Conservation (phyloP, 2,113 vertebrate species). For the Ammospiza caudacuta region DNA sequence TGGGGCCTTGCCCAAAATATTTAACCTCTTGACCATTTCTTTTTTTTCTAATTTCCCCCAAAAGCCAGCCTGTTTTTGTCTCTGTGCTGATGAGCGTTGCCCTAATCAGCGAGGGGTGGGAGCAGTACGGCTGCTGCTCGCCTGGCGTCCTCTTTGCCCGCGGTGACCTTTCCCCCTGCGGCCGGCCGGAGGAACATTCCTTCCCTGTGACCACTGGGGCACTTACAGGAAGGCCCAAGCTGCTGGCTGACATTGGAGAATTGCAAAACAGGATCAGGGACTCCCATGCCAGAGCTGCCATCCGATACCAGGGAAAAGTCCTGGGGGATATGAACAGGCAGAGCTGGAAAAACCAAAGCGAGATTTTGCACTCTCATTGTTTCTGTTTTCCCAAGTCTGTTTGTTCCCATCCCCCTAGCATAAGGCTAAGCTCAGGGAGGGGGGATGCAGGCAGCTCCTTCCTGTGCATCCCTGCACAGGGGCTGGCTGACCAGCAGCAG, state of each 20-base stretch:
- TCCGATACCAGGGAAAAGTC: background rate
- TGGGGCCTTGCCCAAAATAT: background rate
- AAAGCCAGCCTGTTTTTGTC: background rate
- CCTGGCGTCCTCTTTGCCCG: background rate
- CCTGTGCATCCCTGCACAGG: background rate
- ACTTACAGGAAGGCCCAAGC: background rate
- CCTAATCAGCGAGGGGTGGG: background rate
- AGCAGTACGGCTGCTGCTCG: background rate
- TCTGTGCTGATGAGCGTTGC: background rate
- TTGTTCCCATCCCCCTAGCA: background rate
- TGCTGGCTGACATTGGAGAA: background rate
- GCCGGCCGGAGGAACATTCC: background rate
- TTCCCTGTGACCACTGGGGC: background rate
- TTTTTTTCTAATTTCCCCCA: background rate
- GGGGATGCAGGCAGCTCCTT: background rate
- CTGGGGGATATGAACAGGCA: background rate
- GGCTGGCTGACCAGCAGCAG: background rate
- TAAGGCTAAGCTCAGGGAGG: background rate
- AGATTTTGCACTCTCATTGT: background rate
- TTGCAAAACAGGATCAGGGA: constrained; percentile 8
- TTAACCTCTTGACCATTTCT: background rate
- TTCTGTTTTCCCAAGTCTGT: background rate
- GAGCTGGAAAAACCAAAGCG: background rate
- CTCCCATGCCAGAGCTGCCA: background rate
- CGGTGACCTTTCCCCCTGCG: background rate